Evolutionary conservation across 2,888 invertebrate species (phyloP).

Genomic region (Tuberolachnus salignus): DNA sequence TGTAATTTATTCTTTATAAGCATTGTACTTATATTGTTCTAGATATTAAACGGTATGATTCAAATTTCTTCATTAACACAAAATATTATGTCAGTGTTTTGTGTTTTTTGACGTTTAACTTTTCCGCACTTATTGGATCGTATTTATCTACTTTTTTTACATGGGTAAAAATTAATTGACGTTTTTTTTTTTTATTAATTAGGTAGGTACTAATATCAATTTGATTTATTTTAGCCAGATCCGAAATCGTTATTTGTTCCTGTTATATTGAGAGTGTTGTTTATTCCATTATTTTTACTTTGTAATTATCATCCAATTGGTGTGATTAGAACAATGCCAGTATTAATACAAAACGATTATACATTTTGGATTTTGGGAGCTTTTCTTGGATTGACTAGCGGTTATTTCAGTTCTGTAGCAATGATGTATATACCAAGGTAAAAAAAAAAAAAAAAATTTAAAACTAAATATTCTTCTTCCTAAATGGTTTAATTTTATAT

Average conservation of each 20-base stretch:
- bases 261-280: constrained; percentile 74
- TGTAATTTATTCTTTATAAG: neutral
- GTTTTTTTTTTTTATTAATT: no score
- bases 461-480: no score
- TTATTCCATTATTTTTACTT: constrained; percentile 87
- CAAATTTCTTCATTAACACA: constrained; percentile 67
- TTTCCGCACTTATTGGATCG: constrained; percentile 91
- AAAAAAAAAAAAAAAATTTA: no score
- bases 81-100: constrained; percentile 75
- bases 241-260: constrained; percentile 78
- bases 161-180: constrained; percentile 71
- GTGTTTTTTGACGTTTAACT: constrained; percentile 93
- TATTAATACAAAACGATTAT: constrained; percentile 81
- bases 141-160: constrained; percentile 78
- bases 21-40: constrained; percentile 88
- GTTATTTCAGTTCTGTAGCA: constrained; percentile 87
- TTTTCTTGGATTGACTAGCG: constrained; percentile 84
- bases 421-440: constrained; percentile 94
- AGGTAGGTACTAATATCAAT: constrained; percentile 7
- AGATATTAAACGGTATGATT: constrained; percentile 67
- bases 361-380: constrained; percentile 76
- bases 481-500: no score
- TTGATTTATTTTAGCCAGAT: constrained; percentile 72
- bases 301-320: constrained; percentile 82
- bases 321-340: constrained; percentile 70